Percentiles rank a stretch among this genome's conserved stretches.
Evolutionary conservation across 2,888 invertebrate genomes (phyloP).

Genomic region (Syrphus vitripennis): DNA sequence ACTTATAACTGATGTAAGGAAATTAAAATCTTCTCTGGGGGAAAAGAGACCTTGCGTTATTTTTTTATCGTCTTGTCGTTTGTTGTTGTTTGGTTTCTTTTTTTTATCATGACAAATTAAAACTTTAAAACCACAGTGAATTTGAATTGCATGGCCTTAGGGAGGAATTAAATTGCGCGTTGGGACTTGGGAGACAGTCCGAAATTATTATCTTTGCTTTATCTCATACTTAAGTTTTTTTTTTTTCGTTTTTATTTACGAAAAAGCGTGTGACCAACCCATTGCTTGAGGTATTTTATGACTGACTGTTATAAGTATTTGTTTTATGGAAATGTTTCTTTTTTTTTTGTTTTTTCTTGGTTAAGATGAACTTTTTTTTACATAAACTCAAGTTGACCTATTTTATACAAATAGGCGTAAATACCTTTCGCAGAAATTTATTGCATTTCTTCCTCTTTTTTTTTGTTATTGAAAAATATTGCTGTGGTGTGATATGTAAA

Average conservation of each 20-base stretch:
- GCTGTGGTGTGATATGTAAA: too few relatives aligned
- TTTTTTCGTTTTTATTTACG: not conserved
- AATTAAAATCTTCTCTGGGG: conserved; percentile 61
- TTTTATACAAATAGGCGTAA: too few relatives aligned
- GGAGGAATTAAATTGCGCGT: conserved; percentile 31
- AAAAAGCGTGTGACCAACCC: conserved; percentile 31
- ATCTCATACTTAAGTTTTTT: conserved; percentile 56
- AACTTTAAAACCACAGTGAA: conserved; percentile 67
- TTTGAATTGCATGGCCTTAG: conserved; percentile 43
- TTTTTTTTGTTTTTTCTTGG: not conserved
- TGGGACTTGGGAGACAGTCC: conserved; percentile 15
- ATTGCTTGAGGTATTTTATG: conserved; percentile 15
- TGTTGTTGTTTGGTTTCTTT: not conserved
- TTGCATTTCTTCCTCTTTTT: too few relatives aligned
- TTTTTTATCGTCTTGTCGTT: conserved; percentile 1
- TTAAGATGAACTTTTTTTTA: not conserved
- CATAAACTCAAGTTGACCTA: too few relatives aligned
- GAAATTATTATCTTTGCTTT: conserved; percentile 54
- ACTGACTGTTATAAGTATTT: not conserved
- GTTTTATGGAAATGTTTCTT: not conserved
- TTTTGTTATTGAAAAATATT: too few relatives aligned
- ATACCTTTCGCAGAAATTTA: too few relatives aligned
- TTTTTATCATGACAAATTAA: conserved; percentile 68
- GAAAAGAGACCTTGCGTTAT: conserved; percentile 29
- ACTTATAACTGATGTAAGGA: conserved; percentile 60